Conservation (phyloP, 2,888 invertebrate species). For the Selenia dentaria region DNA sequence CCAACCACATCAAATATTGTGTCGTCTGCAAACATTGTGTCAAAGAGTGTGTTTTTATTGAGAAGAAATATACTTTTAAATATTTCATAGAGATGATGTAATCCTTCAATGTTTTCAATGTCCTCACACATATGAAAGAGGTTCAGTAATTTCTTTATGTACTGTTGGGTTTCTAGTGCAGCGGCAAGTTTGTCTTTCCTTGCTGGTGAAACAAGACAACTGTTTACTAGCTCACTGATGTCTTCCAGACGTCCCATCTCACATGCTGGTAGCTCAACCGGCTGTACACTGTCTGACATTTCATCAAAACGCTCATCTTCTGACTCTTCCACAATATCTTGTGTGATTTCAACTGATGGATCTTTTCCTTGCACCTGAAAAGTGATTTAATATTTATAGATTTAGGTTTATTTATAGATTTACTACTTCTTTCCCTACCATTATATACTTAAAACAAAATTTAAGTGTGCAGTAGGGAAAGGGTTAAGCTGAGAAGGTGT, state of each 20-base stretch:
- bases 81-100: slow-evolving; percentile 98
- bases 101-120: slow-evolving; percentile 96
- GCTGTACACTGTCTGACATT: slow-evolving; percentile 96
- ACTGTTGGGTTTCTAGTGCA: slow-evolving; percentile 96
- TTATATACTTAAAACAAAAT: no score
- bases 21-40: slow-evolving; percentile 98
- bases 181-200: slow-evolving; percentile 97
- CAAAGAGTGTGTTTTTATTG: slow-evolving; percentile 98
- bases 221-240: slow-evolving; percentile 96
- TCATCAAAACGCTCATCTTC: slow-evolving; percentile 99
- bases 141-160: slow-evolving; percentile 97
- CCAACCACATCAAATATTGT: slow-evolving; percentile 99
- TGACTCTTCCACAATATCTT: slow-evolving; percentile 97
- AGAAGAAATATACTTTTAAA: slow-evolving; percentile 99
- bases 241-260: slow-evolving; percentile 97
- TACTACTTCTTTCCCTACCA: no score
- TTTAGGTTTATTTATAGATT: no score
- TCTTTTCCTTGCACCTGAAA: slow-evolving; percentile 98
- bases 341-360: slow-evolving; percentile 98
- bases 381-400: slow-evolving; percentile 13
- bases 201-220: slow-evolving; percentile 94
- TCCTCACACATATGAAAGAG: slow-evolving; percentile 99
- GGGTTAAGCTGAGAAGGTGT: no score
- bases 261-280: slow-evolving; percentile 97
- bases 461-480: no score